These are phyloP conservation scores for Pangasius djambal DNA, from an alignment of 2,797 vertebrate species.

Conservation along the genomic window DNA sequence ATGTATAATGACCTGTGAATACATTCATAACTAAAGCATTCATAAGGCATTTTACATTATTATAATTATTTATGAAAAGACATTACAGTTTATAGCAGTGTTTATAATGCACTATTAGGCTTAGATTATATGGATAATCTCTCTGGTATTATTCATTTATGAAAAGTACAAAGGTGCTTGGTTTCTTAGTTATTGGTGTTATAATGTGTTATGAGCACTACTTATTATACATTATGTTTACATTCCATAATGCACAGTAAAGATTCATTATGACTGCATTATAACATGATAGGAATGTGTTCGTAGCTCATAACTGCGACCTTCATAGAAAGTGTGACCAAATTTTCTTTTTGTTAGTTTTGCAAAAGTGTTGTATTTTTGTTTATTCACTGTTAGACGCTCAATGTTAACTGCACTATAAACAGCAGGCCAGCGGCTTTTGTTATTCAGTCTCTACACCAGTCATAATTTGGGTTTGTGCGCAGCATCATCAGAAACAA, in stretches of 20 bases:
- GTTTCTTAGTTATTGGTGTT: background rate
- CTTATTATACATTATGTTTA: background rate
- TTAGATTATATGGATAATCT: background rate
- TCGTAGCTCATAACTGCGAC: background rate
- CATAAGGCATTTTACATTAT: background rate
- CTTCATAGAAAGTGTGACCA: background rate
- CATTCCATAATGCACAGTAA: background rate
- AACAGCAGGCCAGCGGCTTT: background rate
- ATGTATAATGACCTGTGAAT: background rate
- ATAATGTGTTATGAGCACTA: background rate
- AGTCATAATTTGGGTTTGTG: background rate
- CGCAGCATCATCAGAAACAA: background rate
- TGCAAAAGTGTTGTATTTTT: background rate
- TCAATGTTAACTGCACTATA: background rate
- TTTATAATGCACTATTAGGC: background rate
- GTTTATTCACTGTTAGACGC: background rate
- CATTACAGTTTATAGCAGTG: background rate
- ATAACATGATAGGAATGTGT: background rate
- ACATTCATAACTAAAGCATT: background rate
- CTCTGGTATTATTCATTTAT: background rate
- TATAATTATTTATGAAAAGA: background rate
- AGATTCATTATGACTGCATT: background rate
- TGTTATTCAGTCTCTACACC: background rate
- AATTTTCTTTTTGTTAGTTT: background rate
- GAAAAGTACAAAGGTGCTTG: background rate